A percentile compares a stretch with the other conserved stretches of the same genome.
Conservation (phyloP, 2,113 vertebrate species). For the Meriones unguiculatus region DNA sequence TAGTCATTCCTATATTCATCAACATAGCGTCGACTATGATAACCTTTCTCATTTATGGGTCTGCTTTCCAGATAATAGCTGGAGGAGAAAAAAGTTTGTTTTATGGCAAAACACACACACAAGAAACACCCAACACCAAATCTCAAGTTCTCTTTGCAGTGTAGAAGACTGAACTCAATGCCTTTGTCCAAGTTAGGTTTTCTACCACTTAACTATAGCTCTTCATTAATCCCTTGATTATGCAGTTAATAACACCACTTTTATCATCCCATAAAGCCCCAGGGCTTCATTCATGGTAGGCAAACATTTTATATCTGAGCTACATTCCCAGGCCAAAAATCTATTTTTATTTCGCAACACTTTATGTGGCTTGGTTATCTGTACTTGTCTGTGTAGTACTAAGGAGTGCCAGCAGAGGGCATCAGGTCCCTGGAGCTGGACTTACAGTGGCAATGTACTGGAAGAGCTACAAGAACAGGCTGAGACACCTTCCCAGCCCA, state of each 20-base stretch:
- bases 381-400: too few relatives aligned
- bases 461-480: not conserved
- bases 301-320: not conserved
- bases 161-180: not conserved
- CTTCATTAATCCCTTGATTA: not conserved
- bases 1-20: constrained; percentile 85
- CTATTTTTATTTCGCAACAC: not conserved
- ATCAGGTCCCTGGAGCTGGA: not conserved
- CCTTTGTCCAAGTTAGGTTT: not conserved
- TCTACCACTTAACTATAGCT: not conserved
- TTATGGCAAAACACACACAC: not conserved
- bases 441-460: not conserved
- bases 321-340: not conserved
- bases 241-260: not conserved
- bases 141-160: not conserved
- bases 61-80: constrained; percentile 84
- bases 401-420: not conserved
- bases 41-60: constrained; percentile 83
- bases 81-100: not conserved
- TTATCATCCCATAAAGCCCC: not conserved
- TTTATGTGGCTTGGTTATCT: not conserved
- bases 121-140: not conserved
- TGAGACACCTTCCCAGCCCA: not conserved
- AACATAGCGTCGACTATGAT: constrained; percentile 76
- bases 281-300: not conserved